phyloP scores from a whole-genome alignment of 2,113 vertebrate genomes.

The Ceratotherium simum region DNA sequence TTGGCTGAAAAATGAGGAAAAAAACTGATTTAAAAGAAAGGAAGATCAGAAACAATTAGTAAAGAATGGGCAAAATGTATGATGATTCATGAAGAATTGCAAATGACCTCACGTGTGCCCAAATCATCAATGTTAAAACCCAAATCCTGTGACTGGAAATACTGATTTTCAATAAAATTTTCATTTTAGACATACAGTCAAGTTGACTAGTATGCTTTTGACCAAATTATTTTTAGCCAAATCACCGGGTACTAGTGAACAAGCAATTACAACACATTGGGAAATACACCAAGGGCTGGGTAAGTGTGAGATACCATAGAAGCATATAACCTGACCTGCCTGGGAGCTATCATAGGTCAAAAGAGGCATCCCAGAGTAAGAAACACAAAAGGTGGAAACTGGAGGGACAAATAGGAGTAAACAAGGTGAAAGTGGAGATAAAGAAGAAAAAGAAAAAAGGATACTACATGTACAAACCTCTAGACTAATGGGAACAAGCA shows the following conservation, averaged over 20 bases:
- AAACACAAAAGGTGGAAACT: neutral
- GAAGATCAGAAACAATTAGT: neutral
- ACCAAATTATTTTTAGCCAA: neutral
- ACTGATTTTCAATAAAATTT: neutral
- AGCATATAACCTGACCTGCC: neutral
- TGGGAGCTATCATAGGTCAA: neutral
- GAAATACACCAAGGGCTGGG: neutral
- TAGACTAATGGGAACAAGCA: neutral
- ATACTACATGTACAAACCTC: neutral
- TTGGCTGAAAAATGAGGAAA: neutral
- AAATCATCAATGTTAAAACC: neutral
- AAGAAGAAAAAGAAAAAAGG: neutral
- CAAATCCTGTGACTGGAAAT: neutral
- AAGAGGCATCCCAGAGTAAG: neutral
- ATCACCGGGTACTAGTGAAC: neutral
- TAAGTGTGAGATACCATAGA: neutral
- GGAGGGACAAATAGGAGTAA: neutral
- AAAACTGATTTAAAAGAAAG: neutral
- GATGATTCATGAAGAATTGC: neutral
- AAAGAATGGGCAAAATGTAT: neutral
- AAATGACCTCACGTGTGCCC: neutral
- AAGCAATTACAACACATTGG: neutral
- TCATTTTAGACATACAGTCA: neutral
- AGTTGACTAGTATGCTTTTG: neutral
- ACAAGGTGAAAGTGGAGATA: neutral